Conservation (phyloP, 2,797 vertebrate genomes). For the Thalassophryne amazonica region DNA sequence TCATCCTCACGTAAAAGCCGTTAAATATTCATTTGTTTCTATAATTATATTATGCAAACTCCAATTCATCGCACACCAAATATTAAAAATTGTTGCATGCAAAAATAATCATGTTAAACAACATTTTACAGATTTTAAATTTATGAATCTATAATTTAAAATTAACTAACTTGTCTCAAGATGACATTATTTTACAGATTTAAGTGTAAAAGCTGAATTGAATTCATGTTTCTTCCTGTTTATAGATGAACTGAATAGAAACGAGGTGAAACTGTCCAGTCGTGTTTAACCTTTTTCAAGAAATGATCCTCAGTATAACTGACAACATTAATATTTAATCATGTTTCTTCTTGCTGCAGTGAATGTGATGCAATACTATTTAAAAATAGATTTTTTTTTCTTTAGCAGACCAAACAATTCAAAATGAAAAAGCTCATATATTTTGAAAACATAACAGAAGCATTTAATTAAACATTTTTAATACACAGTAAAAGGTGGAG, state of each 20-base stretch:
- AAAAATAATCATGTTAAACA: neutral
- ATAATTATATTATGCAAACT: neutral
- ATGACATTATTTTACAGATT: neutral
- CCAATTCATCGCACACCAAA: neutral
- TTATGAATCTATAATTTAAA: slow-evolving; percentile 10
- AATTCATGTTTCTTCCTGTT: slow-evolving; percentile 1
- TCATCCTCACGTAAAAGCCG: neutral
- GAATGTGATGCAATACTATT: neutral
- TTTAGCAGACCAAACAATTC: neutral
- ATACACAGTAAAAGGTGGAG: neutral
- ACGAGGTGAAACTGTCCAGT: slow-evolving; percentile 4
- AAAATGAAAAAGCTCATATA: neutral
- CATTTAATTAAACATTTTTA: neutral
- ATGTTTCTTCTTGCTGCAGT: neutral
- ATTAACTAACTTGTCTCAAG: neutral
- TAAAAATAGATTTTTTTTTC: neutral
- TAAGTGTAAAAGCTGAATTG: neutral
- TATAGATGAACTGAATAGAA: neutral
- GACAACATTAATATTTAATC: slow-evolving; percentile 2
- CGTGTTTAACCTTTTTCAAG: neutral
- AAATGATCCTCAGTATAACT: neutral
- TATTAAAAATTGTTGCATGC: neutral
- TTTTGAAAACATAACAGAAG: neutral
- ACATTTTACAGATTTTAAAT: neutral
- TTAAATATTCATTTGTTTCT: neutral